Conservation (phyloP, 1,140 invertebrate genomes). For the Drosophila malerkotliana region DNA sequence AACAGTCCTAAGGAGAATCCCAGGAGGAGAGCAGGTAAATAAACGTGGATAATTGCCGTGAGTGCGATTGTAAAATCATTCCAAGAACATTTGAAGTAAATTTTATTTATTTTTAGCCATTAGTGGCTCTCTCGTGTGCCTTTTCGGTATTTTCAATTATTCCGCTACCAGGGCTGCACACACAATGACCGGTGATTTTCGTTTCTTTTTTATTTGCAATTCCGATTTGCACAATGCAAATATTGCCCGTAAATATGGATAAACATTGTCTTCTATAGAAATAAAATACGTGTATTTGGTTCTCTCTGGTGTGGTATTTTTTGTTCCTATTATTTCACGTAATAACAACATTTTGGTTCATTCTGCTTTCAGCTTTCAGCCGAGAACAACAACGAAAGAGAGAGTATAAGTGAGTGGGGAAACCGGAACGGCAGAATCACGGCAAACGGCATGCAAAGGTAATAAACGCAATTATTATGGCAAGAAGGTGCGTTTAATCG, state of each 20-base stretch:
- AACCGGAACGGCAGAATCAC: slow-evolving; percentile 37
- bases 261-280: neutral
- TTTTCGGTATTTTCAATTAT: slow-evolving; percentile 72
- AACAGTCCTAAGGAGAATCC: neutral
- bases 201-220: neutral
- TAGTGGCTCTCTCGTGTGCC: slow-evolving; percentile 36
- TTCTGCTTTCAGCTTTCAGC: slow-evolving; percentile 31
- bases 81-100: slow-evolving; percentile 55
- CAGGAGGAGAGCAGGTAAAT: slow-evolving; percentile 44
- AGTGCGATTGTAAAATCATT: slow-evolving; percentile 44
- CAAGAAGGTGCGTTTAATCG: slow-evolving; percentile 35
- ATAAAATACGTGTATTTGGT: neutral
- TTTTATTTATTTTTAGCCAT: slow-evolving; percentile 67
- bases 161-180: slow-evolving; percentile 57
- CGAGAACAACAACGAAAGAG: slow-evolving; percentile 3
- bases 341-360: slow-evolving; percentile 15
- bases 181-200: slow-evolving; percentile 47
- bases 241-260: neutral
- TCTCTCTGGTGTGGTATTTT: slow-evolving; percentile 1
- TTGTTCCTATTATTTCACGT: slow-evolving; percentile 10
- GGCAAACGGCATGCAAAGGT: slow-evolving; percentile 73
- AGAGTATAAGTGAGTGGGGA: slow-evolving; percentile 15
- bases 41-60: slow-evolving; percentile 51
- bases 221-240: slow-evolving; percentile 10
- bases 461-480: slow-evolving; percentile 32